Conservation (phyloP, 2,888 invertebrate species). For the Lepidonotus clava region DNA sequence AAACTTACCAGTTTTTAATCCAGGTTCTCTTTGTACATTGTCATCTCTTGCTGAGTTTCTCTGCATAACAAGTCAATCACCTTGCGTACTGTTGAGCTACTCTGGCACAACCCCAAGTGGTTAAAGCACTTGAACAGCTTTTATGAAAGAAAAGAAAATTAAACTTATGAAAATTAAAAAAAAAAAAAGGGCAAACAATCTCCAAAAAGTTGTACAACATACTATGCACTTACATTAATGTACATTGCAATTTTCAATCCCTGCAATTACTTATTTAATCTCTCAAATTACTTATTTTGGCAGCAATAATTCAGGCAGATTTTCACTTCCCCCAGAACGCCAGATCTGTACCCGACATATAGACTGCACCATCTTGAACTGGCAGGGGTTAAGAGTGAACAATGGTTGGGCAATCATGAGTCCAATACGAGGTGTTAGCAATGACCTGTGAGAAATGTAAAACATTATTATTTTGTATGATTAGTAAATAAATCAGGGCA, state of each 20-base stretch:
- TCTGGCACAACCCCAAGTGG: background rate
- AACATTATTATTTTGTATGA: too few species aligned
- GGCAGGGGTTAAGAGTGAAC: background rate
- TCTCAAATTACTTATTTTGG: background rate
- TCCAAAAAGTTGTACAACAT: background rate
- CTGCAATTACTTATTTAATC: background rate
- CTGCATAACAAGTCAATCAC: background rate
- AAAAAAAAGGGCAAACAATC: background rate
- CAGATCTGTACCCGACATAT: background rate
- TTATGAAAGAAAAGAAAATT: too few species aligned
- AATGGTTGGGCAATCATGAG: background rate
- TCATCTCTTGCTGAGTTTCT: background rate
- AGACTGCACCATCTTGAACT: background rate
- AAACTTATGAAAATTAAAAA: background rate
- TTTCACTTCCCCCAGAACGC: slow-evolving; percentile 1
- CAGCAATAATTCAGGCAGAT: background rate
- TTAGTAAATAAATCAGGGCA: too few species aligned
- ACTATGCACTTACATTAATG: background rate
- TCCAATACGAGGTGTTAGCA: background rate
- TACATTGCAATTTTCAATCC: background rate
- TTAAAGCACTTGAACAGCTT: background rate
- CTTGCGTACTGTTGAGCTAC: background rate
- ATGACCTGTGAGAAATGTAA: too few species aligned
- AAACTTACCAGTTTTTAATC: background rate
- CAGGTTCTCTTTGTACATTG: background rate